phyloP scores from a whole-genome alignment of 2,113 vertebrate species.

The Acrocephalus kingi region DNA sequence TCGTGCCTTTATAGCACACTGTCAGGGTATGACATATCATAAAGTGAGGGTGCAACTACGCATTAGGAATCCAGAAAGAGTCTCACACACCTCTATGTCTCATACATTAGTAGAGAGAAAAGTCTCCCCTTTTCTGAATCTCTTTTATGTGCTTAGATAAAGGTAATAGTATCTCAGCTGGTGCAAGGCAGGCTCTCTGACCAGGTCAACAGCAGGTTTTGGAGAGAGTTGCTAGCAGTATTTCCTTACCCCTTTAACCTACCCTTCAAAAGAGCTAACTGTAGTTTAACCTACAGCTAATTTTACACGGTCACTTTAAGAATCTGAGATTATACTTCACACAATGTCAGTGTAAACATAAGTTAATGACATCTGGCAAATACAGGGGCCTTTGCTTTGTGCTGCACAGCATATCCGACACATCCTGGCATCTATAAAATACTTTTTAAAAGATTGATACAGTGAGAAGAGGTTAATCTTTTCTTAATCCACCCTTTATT shows the following conservation, averaged over 20 bases:
- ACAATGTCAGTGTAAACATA: background rate
- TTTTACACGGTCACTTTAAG: background rate
- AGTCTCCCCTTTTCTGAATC: background rate
- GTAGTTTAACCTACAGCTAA: background rate
- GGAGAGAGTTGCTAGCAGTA: background rate
- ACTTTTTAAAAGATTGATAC: background rate
- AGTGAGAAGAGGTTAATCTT: background rate
- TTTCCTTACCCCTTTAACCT: background rate
- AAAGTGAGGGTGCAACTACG: background rate
- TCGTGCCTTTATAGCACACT: background rate
- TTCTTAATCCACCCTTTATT: slow-evolving; percentile 29
- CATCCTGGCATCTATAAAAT: background rate
- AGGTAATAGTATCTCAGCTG: background rate
- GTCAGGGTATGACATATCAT: background rate
- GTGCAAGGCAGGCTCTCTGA: background rate
- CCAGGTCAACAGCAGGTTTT: background rate
- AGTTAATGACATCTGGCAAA: background rate
- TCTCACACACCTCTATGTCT: background rate
- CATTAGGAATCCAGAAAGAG: background rate
- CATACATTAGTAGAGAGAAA: background rate
- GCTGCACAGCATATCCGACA: background rate
- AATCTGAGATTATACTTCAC: background rate
- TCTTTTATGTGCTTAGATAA: background rate
- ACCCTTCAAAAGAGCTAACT: background rate
- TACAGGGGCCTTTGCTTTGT: background rate